Evolutionary conservation across 2,888 invertebrate species (phyloP).

Genomic region (Tanypteryx hageni): DNA sequence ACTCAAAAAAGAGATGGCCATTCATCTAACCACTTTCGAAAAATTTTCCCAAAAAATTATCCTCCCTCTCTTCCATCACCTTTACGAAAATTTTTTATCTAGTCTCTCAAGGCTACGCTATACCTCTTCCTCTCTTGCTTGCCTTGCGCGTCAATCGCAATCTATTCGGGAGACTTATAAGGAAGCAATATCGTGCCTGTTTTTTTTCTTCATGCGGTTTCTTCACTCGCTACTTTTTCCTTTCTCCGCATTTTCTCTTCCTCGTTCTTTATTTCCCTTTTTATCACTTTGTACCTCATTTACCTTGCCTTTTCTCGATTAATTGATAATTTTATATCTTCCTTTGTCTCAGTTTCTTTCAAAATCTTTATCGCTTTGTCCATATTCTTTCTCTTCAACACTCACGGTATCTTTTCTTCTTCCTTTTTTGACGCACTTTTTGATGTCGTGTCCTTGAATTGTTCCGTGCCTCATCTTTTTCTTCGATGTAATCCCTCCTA

Average conservation of each 20-base stretch:
- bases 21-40: background rate
- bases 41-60: background rate
- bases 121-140: background rate
- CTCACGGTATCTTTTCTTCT: background rate
- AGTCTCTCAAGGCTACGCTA: background rate
- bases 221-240: background rate
- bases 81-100: background rate
- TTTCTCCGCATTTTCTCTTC: background rate
- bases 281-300: background rate
- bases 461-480: no score
- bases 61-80: background rate
- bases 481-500: no score
- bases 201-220: background rate
- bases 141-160: background rate
- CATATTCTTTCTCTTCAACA: background rate
- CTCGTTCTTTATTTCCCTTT: background rate
- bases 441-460: no score
- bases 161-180: background rate
- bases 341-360: background rate
- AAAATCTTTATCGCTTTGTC: background rate
- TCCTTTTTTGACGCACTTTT: no score
- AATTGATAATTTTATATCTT: background rate
- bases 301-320: background rate
- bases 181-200: background rate
- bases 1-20: background rate